These are phyloP conservation scores for Chionodraco myersi DNA, from an alignment of 2,113 vertebrate species.

Conservation along the genomic window DNA sequence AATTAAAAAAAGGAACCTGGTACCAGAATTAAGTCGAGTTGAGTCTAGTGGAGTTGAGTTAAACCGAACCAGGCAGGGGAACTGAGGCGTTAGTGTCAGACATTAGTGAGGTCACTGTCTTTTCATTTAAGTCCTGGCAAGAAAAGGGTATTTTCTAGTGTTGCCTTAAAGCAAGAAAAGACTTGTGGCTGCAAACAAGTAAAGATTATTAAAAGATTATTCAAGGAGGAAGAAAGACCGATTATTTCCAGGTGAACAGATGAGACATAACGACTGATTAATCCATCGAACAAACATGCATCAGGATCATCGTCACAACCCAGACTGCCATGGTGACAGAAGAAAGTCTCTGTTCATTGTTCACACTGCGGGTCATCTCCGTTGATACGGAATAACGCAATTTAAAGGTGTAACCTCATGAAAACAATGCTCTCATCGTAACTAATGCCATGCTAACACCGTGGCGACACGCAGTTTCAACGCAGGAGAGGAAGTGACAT, in stretches of 20 bases:
- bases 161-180: background rate
- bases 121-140: background rate
- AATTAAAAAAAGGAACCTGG: background rate
- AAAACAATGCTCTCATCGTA: background rate
- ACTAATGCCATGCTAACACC: background rate
- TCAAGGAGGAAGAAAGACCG: too few species aligned
- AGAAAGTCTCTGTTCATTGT: slow-evolving; percentile 7
- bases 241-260: too few species aligned
- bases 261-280: background rate
- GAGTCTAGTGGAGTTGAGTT: background rate
- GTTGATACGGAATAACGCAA: background rate
- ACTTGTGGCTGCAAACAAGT: too few species aligned
- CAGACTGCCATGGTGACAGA: background rate
- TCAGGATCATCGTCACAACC: background rate
- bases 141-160: background rate
- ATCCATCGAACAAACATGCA: background rate
- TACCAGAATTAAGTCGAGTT: background rate
- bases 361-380: background rate
- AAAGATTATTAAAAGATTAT: too few species aligned
- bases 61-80: background rate
- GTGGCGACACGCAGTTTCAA: background rate
- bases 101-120: background rate
- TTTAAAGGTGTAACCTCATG: background rate
- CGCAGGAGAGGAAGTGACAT: slow-evolving; percentile 10
- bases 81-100: background rate